Evolutionary conservation across 2,888 invertebrate species (phyloP).

Genomic region (Agrotis ipsilon): DNA sequence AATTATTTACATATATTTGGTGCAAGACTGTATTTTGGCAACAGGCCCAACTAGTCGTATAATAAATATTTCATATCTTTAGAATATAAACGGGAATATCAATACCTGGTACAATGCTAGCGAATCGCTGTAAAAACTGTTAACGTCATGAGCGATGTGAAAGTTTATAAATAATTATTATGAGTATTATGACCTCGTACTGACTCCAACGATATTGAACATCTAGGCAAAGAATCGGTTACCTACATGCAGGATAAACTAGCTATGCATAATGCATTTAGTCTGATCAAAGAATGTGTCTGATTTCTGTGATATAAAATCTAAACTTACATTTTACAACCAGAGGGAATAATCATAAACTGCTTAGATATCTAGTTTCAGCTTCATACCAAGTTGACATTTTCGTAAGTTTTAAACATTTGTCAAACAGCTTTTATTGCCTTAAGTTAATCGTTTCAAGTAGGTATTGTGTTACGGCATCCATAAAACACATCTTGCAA

Average conservation of each 20-base stretch:
- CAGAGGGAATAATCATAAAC: background rate
- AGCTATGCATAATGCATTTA: background rate
- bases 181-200: conserved; percentile 59
- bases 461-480: conserved; percentile 4
- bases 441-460: background rate
- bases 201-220: conserved; percentile 32
- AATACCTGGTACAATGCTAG: conserved; percentile 60
- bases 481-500: conserved; percentile 10
- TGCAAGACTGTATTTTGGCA: conserved; percentile 82
- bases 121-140: conserved; percentile 55
- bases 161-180: conserved; percentile 65
- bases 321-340: background rate
- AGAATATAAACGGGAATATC: conserved; percentile 75
- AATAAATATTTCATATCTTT: conserved; percentile 80
- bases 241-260: conserved; percentile 7
- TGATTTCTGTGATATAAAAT: background rate
- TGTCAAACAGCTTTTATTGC: background rate
- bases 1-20: conserved; percentile 73
- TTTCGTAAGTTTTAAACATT: background rate
- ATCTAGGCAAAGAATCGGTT: conserved; percentile 5
- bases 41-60: conserved; percentile 76
- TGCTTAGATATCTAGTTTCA: background rate
- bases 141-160: conserved; percentile 51
- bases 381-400: background rate
- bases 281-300: background rate